These are phyloP conservation scores for Podilymbus podiceps DNA, from an alignment of 2,113 vertebrate genomes.

Conservation along the genomic window DNA sequence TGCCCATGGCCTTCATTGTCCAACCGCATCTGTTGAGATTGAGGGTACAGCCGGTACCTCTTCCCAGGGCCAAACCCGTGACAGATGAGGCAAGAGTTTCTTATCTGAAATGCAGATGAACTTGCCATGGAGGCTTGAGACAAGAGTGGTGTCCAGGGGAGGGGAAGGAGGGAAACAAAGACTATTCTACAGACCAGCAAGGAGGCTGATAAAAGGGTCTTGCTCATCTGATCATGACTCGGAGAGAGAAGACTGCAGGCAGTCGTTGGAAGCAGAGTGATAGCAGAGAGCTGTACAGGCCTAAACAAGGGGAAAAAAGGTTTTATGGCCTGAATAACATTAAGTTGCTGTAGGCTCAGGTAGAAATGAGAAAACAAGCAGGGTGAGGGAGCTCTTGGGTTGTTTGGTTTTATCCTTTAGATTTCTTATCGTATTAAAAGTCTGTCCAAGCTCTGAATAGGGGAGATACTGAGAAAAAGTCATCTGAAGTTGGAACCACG, in stretches of 20 bases:
- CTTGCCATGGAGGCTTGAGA: neutral
- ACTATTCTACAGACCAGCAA: neutral
- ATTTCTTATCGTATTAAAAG: neutral
- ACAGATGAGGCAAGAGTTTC: neutral
- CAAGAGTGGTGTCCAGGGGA: neutral
- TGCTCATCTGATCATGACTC: too few species aligned
- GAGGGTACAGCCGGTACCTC: neutral
- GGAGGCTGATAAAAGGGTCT: neutral
- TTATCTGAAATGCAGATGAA: neutral
- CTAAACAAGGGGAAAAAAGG: fast-evolving
- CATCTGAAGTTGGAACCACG: fast-evolving
- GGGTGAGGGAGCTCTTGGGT: neutral
- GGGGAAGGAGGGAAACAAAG: neutral
- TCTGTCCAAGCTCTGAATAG: neutral
- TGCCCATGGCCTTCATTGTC: neutral
- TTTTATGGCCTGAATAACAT: neutral
- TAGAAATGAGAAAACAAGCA: neutral
- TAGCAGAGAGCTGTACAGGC: neutral
- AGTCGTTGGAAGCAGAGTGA: neutral
- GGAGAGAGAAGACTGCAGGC: neutral
- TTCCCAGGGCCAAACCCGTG: fast-evolving
- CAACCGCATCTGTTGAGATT: neutral
- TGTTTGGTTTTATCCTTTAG: neutral
- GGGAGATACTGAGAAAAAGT: neutral
- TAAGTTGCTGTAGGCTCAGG: neutral